phyloP scores from a whole-genome alignment of 2,888 invertebrate species.

The Danaus chrysippus region DNA sequence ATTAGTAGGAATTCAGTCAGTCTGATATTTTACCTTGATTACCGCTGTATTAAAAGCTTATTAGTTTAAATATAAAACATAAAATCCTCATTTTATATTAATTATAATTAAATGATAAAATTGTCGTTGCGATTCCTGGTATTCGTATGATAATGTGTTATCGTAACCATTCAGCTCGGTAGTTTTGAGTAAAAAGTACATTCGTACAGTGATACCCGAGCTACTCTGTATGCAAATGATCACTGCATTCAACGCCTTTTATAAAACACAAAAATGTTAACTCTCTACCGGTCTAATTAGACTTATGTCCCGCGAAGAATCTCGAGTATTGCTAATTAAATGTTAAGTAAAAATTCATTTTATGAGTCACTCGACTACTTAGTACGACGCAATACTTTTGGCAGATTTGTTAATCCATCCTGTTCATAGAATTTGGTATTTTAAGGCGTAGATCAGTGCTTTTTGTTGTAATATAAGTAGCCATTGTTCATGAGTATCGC shows the following conservation, averaged over 20 bases:
- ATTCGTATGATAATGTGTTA: constrained; percentile 40
- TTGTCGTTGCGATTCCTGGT: constrained; percentile 36
- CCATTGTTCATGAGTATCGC: constrained; percentile 39
- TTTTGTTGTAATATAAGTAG: constrained; percentile 46
- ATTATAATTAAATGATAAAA: constrained; percentile 30
- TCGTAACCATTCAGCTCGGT: constrained; percentile 32
- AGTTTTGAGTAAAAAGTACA: constrained; percentile 29
- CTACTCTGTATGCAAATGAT: constrained; percentile 27
- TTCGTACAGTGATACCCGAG: constrained; percentile 15
- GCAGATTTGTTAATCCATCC: not conserved
- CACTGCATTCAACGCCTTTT: not conserved
- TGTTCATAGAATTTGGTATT: constrained; percentile 18
- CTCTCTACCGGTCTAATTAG: not conserved
- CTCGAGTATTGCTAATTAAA: not conserved
- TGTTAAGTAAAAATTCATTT: not conserved
- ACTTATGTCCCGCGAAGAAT: not conserved
- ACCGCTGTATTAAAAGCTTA: too few relatives aligned
- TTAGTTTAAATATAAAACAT: not conserved
- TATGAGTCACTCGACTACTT: too few relatives aligned
- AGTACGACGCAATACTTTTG: not conserved
- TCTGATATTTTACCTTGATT: too few relatives aligned
- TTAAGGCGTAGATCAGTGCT: constrained; percentile 21
- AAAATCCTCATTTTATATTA: constrained; percentile 9
- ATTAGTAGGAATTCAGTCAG: too few relatives aligned
- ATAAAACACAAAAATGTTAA: not conserved